Percentiles rank a stretch among this genome's conserved stretches.
These are phyloP conservation scores for Meta bourneti DNA, from an alignment of 2,888 invertebrate species.

Conservation along the genomic window DNA sequence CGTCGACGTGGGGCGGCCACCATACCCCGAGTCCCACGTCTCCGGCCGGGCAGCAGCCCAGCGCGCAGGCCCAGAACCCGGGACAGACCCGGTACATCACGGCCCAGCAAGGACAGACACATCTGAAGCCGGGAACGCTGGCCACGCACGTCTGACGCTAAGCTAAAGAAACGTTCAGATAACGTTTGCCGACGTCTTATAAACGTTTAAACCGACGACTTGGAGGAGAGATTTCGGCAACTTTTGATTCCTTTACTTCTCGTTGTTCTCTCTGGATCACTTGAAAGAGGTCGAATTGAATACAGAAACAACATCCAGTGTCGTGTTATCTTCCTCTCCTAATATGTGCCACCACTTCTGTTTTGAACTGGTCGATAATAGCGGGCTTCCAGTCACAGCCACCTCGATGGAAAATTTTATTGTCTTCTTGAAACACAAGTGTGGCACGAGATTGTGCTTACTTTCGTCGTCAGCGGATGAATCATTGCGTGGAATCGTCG, in stretches of 20 bases:
- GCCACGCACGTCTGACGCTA: slow-evolving; percentile 77
- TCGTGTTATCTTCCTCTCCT: slow-evolving; percentile 7
- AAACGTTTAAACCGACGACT: slow-evolving; percentile 5
- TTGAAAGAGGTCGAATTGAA: background rate
- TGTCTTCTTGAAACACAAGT: slow-evolving; percentile 14
- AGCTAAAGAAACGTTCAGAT: slow-evolving; percentile 14
- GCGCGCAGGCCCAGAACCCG: slow-evolving; percentile 49
- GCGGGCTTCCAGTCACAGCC: slow-evolving; percentile 64
- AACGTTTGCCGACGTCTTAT: background rate
- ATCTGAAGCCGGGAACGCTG: slow-evolving; percentile 75
- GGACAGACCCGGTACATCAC: slow-evolving; percentile 72
- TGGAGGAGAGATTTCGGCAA: slow-evolving; percentile 46
- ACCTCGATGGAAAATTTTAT: slow-evolving; percentile 23
- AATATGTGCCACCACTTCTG: slow-evolving; percentile 16
- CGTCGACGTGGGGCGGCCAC: slow-evolving; percentile 73
- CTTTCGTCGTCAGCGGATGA: slow-evolving; percentile 46
- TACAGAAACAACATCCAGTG: slow-evolving; percentile 2
- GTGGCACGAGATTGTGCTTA: slow-evolving; percentile 6
- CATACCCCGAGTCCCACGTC: slow-evolving; percentile 65
- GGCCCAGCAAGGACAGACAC: slow-evolving; percentile 70
- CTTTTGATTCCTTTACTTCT: slow-evolving; percentile 20
- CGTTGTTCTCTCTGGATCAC: slow-evolving; percentile 14
- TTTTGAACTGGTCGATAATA: slow-evolving; percentile 21
- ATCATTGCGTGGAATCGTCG: slow-evolving; percentile 28
- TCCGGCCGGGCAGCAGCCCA: slow-evolving; percentile 49